Base-by-base conservation (phyloP, 30 jellyfish, hydroid and myxozoan species). In the Pseudorhiza aurosa region DNA sequence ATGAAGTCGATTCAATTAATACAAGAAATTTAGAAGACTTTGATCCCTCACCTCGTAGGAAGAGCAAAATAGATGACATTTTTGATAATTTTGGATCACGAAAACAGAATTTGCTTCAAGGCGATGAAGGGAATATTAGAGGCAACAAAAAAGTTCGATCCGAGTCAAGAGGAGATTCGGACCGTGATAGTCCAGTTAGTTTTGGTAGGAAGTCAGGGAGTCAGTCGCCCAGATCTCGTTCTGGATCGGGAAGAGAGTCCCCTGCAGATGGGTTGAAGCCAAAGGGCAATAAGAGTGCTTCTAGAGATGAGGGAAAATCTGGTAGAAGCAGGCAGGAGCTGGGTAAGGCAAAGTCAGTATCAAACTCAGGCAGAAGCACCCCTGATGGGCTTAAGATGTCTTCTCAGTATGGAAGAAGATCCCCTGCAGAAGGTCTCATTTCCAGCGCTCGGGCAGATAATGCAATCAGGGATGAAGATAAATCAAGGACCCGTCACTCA, bases 351-450 rank as follows among this genome's bases (percentile, higher is more conserved):
- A 27, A 60, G 50, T 21, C 14, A 60, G 26, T 4, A 6, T 9
- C 25, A 47, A 47, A 26, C 62, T 6, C 25, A 4, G 62, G 25
- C 12, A 47, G 25, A 47, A n/a, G 3, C 25, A 6, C 12, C 25
- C 62, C 25, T 9, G 62, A 47, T 6, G 5, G 8, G 21, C 8
- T 8, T 9, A 53, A 19, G 14, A 53, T 33, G 12, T 53, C 36
- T 3, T 21, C 67, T 29, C 17, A 18, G 7, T 72, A 74, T 0
- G 86, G 75, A 12, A 55, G 86, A 72, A 57, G 33, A 14, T 72
- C 86, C 21, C 86, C 86, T 0, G 74, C 59, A 0, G 86, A 72
- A 1, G 75, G 74, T n/a, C 75, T 72, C 45, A 24, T 72, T 9
- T 49, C 86, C 4, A 51, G 31, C 26, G 49, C 30, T 0, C 29